phyloP scores from a whole-genome alignment of 2,888 invertebrate species.

The Drosophila nr. fundita region DNA sequence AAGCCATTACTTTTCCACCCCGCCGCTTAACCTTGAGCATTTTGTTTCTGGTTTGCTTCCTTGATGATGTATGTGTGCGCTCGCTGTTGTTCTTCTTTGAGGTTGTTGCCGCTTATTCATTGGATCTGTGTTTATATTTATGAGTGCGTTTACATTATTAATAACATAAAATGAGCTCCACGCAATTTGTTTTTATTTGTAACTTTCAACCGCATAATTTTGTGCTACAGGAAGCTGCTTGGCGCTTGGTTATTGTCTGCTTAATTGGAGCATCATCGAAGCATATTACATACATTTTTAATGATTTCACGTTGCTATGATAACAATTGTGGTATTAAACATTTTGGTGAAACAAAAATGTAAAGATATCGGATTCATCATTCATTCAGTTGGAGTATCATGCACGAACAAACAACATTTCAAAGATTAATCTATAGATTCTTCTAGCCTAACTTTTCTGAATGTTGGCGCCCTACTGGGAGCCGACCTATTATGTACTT shows the following conservation, averaged over 20 bases:
- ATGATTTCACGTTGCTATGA: slow-evolving; percentile 6
- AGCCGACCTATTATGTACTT: slow-evolving; percentile 6
- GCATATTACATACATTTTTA: not conserved
- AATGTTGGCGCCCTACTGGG: slow-evolving; percentile 15
- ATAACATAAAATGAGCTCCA: slow-evolving; percentile 66
- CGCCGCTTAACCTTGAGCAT: not conserved
- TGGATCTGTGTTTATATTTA: slow-evolving; percentile 43
- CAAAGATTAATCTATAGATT: slow-evolving; percentile 31
- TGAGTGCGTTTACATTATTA: slow-evolving; percentile 66
- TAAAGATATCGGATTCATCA: not conserved
- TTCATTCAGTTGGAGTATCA: slow-evolving; percentile 2
- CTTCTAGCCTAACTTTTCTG: slow-evolving; percentile 28
- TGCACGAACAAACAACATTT: slow-evolving; percentile 24
- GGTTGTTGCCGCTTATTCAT: slow-evolving; percentile 26
- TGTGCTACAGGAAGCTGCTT: not conserved
- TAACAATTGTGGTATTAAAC: slow-evolving; percentile 6
- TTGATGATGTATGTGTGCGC: slow-evolving; percentile 29
- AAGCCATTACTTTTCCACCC: slow-evolving; percentile 55
- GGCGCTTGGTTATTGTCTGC: not conserved
- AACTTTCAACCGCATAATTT: slow-evolving; percentile 19
- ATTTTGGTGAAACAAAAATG: not conserved
- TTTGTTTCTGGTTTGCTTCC: slow-evolving; percentile 12
- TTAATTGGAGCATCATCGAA: slow-evolving; percentile 10
- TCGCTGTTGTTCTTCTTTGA: slow-evolving; percentile 22
- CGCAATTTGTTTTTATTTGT: slow-evolving; percentile 67